Conservation (phyloP, 2,797 vertebrate genomes). For the Manis pentadactyla region DNA sequence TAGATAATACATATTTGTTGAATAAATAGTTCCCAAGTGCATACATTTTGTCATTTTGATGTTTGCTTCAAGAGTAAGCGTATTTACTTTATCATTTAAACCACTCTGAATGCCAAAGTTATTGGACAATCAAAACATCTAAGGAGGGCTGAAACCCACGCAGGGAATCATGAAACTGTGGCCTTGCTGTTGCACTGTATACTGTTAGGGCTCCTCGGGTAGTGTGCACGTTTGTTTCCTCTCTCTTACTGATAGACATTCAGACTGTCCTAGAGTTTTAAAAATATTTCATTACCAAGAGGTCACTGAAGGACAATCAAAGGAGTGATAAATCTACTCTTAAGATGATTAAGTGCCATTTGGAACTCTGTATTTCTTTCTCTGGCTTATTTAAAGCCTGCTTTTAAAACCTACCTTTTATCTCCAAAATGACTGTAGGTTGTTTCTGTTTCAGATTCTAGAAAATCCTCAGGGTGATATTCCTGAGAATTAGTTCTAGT, state of each 20-base stretch:
- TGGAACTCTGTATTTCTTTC: slow-evolving; percentile 18
- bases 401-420: not conserved
- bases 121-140: not conserved
- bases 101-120: not conserved
- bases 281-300: not conserved
- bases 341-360: not conserved
- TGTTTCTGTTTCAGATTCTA: slow-evolving; percentile 42
- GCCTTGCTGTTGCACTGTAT: accelerated
- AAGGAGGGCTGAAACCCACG: not conserved
- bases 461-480: not conserved
- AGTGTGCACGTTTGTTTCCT: not conserved
- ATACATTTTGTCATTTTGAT: not conserved
- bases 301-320: not conserved
- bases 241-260: not conserved
- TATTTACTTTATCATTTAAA: slow-evolving; percentile 33
- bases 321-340: not conserved
- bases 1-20: not conserved
- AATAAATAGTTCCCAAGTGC: not conserved
- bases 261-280: not conserved
- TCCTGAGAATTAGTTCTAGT: not conserved
- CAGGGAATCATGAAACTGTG: not conserved
- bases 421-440: not conserved
- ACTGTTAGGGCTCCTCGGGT: not conserved
- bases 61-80: not conserved
- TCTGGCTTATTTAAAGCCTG: not conserved